Conservation (phyloP, 92 coral and sea anemone species). For the Scolanthus callimorphus region DNA sequence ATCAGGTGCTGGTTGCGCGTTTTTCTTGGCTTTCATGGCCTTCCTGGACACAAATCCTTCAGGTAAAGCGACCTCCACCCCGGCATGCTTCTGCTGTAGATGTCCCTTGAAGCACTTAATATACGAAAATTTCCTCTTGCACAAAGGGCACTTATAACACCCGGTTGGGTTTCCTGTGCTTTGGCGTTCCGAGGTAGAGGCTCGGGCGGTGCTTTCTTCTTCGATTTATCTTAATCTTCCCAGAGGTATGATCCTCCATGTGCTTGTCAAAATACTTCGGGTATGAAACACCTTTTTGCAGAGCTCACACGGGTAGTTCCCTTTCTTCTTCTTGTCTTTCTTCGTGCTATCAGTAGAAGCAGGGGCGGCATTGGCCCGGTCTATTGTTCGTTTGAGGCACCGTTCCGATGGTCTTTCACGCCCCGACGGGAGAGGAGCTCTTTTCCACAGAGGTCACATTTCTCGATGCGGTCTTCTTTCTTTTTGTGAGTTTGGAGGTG, state of each 20-base stretch:
- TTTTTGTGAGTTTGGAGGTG: constrained; percentile 63
- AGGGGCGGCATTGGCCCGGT: constrained; percentile 22
- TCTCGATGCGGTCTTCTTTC: constrained; percentile 58
- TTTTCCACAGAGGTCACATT: constrained; percentile 74
- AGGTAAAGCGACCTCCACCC: constrained; percentile 20
- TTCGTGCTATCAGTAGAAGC: too few relatives aligned
- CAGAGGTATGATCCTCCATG: neutral
- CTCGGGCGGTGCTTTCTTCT: too few relatives aligned
- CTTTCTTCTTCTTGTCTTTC: constrained; percentile 6
- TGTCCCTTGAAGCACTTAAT: constrained; percentile 31
- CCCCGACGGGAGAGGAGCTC: constrained; percentile 56
- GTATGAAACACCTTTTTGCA: constrained; percentile 45
- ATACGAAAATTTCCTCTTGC: constrained; percentile 33
- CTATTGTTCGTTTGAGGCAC: constrained; percentile 28
- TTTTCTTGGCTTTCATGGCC: too few relatives aligned
- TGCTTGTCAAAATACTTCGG: constrained; percentile 37
- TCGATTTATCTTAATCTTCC: neutral
- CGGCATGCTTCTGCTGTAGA: constrained; percentile 28
- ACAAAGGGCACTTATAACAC: constrained; percentile 36
- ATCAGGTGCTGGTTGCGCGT: too few relatives aligned
- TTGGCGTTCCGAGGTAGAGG: too few relatives aligned
- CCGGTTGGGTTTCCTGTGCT: neutral
- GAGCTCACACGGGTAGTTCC: constrained; percentile 29
- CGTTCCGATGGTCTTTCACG: constrained; percentile 38
- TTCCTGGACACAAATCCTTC: constrained; percentile 4